A percentile compares a stretch with the other conserved stretches of the same genome.
Evolutionary conservation across 2,888 invertebrate genomes (phyloP).

Genomic region (Ligdia adustata): DNA sequence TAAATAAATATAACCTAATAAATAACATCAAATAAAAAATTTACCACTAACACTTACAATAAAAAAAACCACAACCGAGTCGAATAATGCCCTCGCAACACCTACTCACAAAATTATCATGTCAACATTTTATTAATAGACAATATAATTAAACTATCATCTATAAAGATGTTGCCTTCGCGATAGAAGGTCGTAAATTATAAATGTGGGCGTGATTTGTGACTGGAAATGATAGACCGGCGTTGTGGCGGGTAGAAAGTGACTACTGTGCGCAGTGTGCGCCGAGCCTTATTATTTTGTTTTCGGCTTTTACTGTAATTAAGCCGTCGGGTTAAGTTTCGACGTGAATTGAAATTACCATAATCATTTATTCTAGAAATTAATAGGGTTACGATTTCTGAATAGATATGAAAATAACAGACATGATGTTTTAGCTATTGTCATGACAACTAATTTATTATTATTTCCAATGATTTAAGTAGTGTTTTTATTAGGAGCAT

Average conservation of each 20-base stretch:
- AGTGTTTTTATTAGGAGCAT: too few species aligned
- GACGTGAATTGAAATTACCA: not conserved
- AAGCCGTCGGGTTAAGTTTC: slow-evolving; percentile 15
- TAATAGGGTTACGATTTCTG: too few species aligned
- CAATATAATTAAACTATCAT: slow-evolving; percentile 52
- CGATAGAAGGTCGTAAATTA: slow-evolving; percentile 31
- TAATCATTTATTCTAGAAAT: too few species aligned
- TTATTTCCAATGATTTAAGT: too few species aligned
- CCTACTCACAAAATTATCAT: slow-evolving; percentile 49
- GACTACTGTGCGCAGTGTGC: slow-evolving; percentile 31
- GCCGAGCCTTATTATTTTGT: slow-evolving; percentile 18
- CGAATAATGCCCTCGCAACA: slow-evolving; percentile 24
- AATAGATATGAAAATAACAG: too few species aligned
- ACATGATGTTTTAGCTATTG: too few species aligned
- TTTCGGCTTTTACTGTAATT: slow-evolving; percentile 11
- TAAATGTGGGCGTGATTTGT: slow-evolving; percentile 41
- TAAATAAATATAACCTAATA: slow-evolving; percentile 1
- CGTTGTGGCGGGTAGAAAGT: slow-evolving; percentile 28
- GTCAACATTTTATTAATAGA: slow-evolving; percentile 56
- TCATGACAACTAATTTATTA: too few species aligned
- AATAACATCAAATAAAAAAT: slow-evolving; percentile 10
- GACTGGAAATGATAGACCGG: slow-evolving; percentile 35
- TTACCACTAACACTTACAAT: too few species aligned
- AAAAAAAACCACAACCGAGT: slow-evolving; percentile 16
- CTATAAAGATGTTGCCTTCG: slow-evolving; percentile 32